phyloP scores from a whole-genome alignment of 2,888 invertebrate genomes.

The Conchocele bisecta region DNA sequence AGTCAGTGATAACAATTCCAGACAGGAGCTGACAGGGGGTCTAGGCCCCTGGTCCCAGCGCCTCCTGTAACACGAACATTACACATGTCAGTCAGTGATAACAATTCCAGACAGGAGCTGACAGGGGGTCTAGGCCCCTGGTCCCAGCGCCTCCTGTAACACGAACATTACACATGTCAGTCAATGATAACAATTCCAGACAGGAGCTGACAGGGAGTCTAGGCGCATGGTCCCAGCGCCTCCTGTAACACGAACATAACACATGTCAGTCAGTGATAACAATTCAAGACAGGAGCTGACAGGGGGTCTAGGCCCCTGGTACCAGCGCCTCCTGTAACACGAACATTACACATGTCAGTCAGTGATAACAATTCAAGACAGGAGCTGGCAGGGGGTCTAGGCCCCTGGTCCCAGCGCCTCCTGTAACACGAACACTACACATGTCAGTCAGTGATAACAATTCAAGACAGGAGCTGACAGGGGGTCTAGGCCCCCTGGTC shows the following conservation, averaged over 20 bases:
- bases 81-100: no score
- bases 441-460: no score
- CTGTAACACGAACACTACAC: no score
- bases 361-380: neutral
- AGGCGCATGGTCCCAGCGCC: constrained; percentile 74
- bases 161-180: neutral
- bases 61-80: no score
- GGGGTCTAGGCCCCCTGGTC: no score
- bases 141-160: constrained; percentile 72
- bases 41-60: no score
- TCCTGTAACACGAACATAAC: constrained; percentile 57
- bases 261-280: neutral
- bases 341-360: neutral
- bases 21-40: no score
- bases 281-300: constrained; percentile 53
- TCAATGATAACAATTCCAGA: neutral
- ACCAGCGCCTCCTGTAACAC: constrained; percentile 71
- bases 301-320: constrained; percentile 71
- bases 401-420: neutral
- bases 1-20: no score
- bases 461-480: no score
- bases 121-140: no score
- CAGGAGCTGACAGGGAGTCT: constrained; percentile 69
- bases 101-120: no score
- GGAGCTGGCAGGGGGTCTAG: neutral